These are phyloP conservation scores for Podarcis raffonei DNA, from an alignment of 2,113 vertebrate genomes.

Conservation along the genomic window DNA sequence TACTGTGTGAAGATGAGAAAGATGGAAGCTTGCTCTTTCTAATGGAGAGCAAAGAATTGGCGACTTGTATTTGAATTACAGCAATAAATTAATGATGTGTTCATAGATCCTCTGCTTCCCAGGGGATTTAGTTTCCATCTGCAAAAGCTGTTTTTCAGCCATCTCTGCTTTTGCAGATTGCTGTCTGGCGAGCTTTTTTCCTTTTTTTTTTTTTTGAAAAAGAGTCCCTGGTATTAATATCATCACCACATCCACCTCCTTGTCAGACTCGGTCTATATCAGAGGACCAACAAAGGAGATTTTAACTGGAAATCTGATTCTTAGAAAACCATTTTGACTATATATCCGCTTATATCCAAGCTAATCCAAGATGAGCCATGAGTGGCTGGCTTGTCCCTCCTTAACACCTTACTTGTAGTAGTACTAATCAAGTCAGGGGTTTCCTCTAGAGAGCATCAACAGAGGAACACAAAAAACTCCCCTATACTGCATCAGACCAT, in stretches of 20 bases:
- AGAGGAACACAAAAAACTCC: not conserved
- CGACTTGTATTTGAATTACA: not conserved
- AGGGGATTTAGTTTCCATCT: constrained; percentile 25
- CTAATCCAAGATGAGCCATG: not conserved
- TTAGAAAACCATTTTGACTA: too few species aligned
- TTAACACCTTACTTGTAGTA: not conserved
- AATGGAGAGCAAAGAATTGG: not conserved
- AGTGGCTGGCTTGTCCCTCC: not conserved
- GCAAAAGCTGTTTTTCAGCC: constrained; percentile 31
- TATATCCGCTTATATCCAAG: not conserved
- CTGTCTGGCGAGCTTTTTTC: not conserved
- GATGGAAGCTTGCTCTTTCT: not conserved
- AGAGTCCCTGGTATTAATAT: constrained; percentile 32
- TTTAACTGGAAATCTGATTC: not conserved
- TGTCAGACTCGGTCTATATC: constrained; percentile 41
- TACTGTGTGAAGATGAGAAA: not conserved
- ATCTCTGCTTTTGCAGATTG: constrained; percentile 36
- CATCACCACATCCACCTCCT: constrained; percentile 28
- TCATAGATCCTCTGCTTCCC: constrained; percentile 5
- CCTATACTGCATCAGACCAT: too few species aligned
- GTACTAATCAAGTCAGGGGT: not conserved
- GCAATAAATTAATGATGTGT: not conserved
- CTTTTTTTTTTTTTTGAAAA: not conserved
- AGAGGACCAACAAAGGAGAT: constrained; percentile 18
- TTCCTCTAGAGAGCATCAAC: not conserved